Evolutionary conservation across 2,113 vertebrate species (phyloP).

Genomic region (Callaeas wilsoni): DNA sequence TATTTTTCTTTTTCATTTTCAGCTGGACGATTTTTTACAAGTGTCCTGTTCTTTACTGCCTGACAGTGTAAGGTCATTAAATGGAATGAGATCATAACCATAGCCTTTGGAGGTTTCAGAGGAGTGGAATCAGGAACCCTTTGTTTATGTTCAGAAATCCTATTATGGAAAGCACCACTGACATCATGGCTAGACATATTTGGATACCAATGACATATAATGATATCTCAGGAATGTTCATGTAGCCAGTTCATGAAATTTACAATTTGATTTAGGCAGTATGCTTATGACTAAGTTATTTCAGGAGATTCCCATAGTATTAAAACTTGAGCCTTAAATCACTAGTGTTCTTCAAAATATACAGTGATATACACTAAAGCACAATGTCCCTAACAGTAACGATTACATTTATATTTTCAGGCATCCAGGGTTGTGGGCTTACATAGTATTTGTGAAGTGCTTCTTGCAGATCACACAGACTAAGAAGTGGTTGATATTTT

Average conservation of each 20-base stretch:
- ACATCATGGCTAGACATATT: background rate
- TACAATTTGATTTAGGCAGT: background rate
- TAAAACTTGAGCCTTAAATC: background rate
- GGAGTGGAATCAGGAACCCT: background rate
- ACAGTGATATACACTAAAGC: background rate
- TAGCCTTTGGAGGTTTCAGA: background rate
- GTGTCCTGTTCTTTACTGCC: background rate
- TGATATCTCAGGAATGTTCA: background rate
- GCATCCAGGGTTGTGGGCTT: background rate
- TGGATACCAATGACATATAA: background rate
- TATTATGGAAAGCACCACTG: background rate
- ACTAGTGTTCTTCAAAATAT: background rate
- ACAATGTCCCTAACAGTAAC: background rate
- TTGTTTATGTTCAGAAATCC: background rate
- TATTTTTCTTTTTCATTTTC: background rate
- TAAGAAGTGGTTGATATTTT: background rate
- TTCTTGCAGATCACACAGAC: background rate
- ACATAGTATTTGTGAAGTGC: background rate
- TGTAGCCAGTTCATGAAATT: background rate
- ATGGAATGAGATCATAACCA: background rate
- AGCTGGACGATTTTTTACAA: background rate
- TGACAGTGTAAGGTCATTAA: background rate
- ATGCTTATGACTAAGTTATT: background rate
- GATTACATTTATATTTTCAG: background rate
- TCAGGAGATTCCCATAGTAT: background rate